Evolutionary conservation across 2,797 vertebrate genomes (phyloP).

Genomic region (Channa striata): DNA sequence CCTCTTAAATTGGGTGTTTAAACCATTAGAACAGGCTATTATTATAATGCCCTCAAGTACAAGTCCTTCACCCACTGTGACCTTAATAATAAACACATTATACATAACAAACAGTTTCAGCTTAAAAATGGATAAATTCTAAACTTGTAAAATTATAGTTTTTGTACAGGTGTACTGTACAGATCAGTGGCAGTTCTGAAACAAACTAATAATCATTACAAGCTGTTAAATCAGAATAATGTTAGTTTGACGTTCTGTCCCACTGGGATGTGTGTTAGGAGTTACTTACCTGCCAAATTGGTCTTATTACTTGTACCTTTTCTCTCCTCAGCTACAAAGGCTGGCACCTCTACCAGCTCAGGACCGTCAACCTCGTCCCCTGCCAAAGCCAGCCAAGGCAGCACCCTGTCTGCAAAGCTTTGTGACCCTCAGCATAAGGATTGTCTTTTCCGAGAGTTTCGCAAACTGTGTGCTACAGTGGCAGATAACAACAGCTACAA

Average conservation of each 20-base stretch:
- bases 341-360: conserved; percentile 72
- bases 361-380: conserved; percentile 69
- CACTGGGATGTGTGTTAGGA: not conserved
- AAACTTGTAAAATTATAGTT: too few relatives aligned
- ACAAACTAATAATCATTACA: not conserved
- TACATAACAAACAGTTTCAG: too few relatives aligned
- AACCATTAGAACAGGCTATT: too few relatives aligned
- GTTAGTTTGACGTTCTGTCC: not conserved
- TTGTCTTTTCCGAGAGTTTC: conserved; percentile 93
- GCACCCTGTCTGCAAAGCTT: conserved; percentile 84
- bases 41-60: too few relatives aligned
- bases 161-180: too few relatives aligned
- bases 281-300: not conserved
- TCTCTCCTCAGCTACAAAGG: conserved; percentile 79
- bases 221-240: not conserved
- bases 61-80: too few relatives aligned
- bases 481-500: conserved; percentile 96
- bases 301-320: not conserved
- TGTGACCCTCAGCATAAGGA: conserved; percentile 95
- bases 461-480: conserved; percentile 93
- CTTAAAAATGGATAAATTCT: too few relatives aligned
- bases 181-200: not conserved
- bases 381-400: conserved; percentile 68
- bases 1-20: too few relatives aligned
- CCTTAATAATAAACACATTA: too few relatives aligned